phyloP scores from a whole-genome alignment of 2,888 invertebrate genomes.

The Drosophila histrio region DNA sequence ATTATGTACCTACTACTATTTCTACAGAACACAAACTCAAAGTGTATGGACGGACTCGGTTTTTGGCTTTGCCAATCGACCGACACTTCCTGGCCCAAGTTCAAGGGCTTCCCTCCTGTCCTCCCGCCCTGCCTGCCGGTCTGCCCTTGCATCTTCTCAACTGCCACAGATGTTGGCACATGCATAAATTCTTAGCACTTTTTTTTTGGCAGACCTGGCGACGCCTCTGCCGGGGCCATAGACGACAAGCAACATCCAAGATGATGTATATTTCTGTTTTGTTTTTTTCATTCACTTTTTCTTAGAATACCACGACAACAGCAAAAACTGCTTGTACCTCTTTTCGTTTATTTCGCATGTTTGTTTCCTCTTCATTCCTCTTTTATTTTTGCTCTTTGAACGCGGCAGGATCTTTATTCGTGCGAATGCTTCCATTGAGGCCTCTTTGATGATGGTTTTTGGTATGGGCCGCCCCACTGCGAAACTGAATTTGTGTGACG shows the following conservation, averaged over 20 bases:
- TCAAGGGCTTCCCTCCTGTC: slow-evolving; percentile 58
- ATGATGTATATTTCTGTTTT: slow-evolving; percentile 36
- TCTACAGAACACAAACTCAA: neutral
- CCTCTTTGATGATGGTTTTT: slow-evolving; percentile 4
- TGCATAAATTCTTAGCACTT: slow-evolving; percentile 54
- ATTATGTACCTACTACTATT: too few relatives aligned
- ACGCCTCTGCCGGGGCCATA: slow-evolving; percentile 44
- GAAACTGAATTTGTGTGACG: slow-evolving; percentile 51
- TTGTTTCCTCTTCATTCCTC: slow-evolving; percentile 1
- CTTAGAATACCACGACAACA: slow-evolving; percentile 51
- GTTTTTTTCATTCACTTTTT: slow-evolving; percentile 37
- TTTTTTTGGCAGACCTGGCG: slow-evolving; percentile 63
- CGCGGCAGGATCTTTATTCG: slow-evolving; percentile 60
- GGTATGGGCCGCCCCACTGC: slow-evolving; percentile 47
- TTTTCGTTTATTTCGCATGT: slow-evolving; percentile 21
- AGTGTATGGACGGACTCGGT: neutral
- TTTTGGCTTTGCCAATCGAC: slow-evolving; percentile 51
- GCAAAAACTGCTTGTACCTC: slow-evolving; percentile 52
- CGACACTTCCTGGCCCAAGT: slow-evolving; percentile 69
- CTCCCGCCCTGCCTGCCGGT: slow-evolving; percentile 1
- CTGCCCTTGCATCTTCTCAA: slow-evolving; percentile 5
- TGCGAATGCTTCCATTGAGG: slow-evolving; percentile 39
- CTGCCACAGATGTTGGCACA: slow-evolving; percentile 40
- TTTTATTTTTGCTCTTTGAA: slow-evolving; percentile 6
- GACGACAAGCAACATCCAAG: slow-evolving; percentile 33